Evolutionary conservation across 2,797 vertebrate species (phyloP), one percentile per base, ranked within the genome.

Genomic region (Chloroceryle inda): DNA sequence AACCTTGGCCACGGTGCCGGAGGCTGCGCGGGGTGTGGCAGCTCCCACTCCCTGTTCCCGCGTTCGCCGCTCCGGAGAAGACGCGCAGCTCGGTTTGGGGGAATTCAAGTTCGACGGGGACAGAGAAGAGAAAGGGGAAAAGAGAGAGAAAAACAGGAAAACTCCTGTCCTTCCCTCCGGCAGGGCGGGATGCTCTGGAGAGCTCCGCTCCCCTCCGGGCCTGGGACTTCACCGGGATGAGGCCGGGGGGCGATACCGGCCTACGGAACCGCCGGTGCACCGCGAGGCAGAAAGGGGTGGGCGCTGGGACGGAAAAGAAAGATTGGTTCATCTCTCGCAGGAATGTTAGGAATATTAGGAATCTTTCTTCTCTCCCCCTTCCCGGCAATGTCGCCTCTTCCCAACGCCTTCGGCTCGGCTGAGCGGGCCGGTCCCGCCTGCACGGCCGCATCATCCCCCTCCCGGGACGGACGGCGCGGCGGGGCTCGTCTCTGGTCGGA

Each of bases 71-170:
- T 37, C 33, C 44, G 45, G 76, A 72, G 33, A 31, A 49, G 53
- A 35, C 4, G 2, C 10, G 4, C 40, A 3, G 4, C 21, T 40
- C 27, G 16, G 2, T 47, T 64, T 47, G 50, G 37, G 29, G 18
- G 68, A 56, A 23, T 38, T 45, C 6, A 26, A 35, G 35, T 35
- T 35, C 35, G 35, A 35, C 35, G 35, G 35, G 35, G 35, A 35
- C 35, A 35, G 35, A 35, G 35, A 35, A 35, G 47, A 49, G 47
- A 49, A 49, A 47, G 9, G 33, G 8, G 37, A 69, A 40, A 80
- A 52, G n/a, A 26, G 67, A 21, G 45, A 59, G 14, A 73, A 91
- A 88, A 96, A 89, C 92, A 79, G 78, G 81, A 86, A 47, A 29
- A 6, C 5, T 52, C 23, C 33, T 24, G 33, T 82, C 33, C 52